Evolutionary conservation across 1,140 invertebrate species (phyloP), one percentile per base, ranked within the genome.

Genomic region (Listronotus oregonensis): DNA sequence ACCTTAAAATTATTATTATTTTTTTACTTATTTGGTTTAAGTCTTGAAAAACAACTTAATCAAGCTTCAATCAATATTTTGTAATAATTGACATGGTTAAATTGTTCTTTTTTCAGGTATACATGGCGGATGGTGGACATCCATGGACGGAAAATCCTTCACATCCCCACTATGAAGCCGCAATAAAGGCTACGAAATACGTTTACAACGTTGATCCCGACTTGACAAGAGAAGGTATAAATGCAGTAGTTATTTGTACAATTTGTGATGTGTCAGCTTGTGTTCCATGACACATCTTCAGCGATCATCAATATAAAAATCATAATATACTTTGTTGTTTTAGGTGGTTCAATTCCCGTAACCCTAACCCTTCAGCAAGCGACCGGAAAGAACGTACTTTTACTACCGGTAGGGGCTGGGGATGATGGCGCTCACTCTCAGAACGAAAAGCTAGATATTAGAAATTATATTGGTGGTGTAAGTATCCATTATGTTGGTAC

Each of bases 371-470:
- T 91, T 71, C 88, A 96, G 80, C 88, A 95, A 79, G 85, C 92
- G 3, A 97, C 94, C 50, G 91, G 90, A 0, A 95, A 94, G 77
- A 98, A 94, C 83, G 94, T 97, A 27, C 83, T 98, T 66, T 82
- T 98, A 32, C 82, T 99, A 52, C 95, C 96, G 6, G 88, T 94
- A 75, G 96, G 96, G 47, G 87, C 89, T 68, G 89, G 89, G 63
- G 96, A 98, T 80, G 97, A 99, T 83, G 96, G 96, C 66, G 96
- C 96, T 62, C 97, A 99, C 84, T 97, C 95, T 1, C 96, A 98
- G 81, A 98, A 98, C 83, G 96, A 99, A 80, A 99, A 99, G 80
- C 85, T 98, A 67, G 90, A 97, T 82, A 82, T 91, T 57, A 82
- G 84, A 58, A 98, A 98, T 81, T 98, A 97, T 74, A 95, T 98